Percentiles rank a stretch among this genome's conserved stretches.
phyloP scores from a whole-genome alignment of 2,888 invertebrate species.

The Pristionchus exspectatus region DNA sequence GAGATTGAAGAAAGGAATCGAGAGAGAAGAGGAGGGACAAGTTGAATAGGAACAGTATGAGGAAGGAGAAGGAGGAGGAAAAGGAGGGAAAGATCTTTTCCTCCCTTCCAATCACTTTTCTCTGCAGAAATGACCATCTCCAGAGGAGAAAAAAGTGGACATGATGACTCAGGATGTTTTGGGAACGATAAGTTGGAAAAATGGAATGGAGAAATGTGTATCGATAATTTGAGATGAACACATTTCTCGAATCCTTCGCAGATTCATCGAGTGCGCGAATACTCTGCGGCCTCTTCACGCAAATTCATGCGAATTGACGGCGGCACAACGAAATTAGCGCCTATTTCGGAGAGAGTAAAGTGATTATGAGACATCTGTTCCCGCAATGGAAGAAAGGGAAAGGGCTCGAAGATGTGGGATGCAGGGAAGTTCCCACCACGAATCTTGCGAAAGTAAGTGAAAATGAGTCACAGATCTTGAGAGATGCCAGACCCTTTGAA shows the following conservation, averaged over 20 bases:
- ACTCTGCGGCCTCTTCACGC: not conserved
- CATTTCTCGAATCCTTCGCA: not conserved
- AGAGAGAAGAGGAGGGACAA: not conserved
- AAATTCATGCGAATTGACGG: not conserved
- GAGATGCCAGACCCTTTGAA: not conserved
- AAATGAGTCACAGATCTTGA: not conserved
- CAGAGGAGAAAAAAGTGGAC: not conserved
- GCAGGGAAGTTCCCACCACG: not conserved
- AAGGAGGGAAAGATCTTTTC: not conserved
- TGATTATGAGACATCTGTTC: conserved; percentile 42
- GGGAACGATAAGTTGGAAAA: not conserved
- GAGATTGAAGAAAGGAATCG: conserved; percentile 3
- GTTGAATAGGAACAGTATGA: not conserved
- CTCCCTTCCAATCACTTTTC: not conserved
- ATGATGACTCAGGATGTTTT: not conserved
- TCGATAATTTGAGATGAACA: not conserved
- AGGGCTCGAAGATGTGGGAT: not conserved
- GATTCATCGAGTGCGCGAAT: not conserved
- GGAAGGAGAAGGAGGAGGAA: not conserved
- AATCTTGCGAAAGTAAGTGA: not conserved
- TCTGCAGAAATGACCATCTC: too few species aligned
- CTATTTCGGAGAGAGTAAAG: conserved; percentile 21
- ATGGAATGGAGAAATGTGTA: not conserved
- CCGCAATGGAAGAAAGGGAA: not conserved
- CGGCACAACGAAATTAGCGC: conserved; percentile 3